phyloP scores from a whole-genome alignment of 2,113 vertebrate genomes.

The Haliaeetus leucogaster region DNA sequence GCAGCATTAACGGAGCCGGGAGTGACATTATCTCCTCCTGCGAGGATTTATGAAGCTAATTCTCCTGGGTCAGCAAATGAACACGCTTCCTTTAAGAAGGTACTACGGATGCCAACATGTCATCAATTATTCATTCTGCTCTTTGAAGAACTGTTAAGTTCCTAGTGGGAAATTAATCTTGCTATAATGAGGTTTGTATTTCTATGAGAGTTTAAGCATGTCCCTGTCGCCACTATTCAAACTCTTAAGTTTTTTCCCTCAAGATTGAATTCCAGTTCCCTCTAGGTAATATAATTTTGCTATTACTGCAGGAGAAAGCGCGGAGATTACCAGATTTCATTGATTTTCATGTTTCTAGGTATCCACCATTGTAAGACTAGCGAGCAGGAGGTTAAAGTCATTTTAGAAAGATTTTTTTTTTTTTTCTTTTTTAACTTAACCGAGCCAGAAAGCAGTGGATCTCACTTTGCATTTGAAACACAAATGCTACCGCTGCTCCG shows the following conservation, averaged over 20 bases:
- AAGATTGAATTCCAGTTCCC: neutral
- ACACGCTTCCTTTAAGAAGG: neutral
- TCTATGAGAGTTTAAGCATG: neutral
- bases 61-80: neutral
- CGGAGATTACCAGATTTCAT: neutral
- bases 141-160: constrained; percentile 3
- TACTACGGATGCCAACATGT: neutral
- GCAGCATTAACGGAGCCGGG: neutral
- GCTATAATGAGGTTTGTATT: neutral
- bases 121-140: constrained; percentile 35
- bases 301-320: neutral
- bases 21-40: neutral
- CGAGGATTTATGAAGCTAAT: neutral
- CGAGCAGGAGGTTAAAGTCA: neutral
- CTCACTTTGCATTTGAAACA: neutral
- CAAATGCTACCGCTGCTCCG: accelerated
- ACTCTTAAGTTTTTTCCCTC: neutral
- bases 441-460: neutral
- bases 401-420: neutral
- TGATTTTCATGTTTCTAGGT: neutral
- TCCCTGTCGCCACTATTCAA: neutral
- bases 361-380: accelerated
- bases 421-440: neutral
- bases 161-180: constrained; percentile 9
- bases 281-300: neutral